Evolutionary conservation across 2,797 vertebrate genomes (phyloP).

Genomic region (Helostoma temminkii): DNA sequence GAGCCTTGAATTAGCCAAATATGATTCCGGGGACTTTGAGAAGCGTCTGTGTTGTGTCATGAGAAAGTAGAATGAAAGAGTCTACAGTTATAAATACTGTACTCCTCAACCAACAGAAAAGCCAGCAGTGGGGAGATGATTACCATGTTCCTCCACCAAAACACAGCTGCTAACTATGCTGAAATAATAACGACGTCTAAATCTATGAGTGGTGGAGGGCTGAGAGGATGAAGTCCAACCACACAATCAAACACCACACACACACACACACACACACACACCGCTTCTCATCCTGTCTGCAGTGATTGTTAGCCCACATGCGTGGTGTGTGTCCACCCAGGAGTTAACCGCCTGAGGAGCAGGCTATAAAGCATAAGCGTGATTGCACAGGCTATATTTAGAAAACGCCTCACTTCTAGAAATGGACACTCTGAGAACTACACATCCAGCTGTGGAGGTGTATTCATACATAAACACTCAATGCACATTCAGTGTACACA

Average conservation of each 20-base stretch:
- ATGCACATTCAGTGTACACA: slow-evolving; percentile 11
- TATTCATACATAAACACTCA: slow-evolving; percentile 42
- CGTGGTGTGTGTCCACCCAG: slow-evolving; percentile 77
- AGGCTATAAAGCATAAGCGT: slow-evolving; percentile 64
- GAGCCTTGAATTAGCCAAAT: slow-evolving; percentile 8
- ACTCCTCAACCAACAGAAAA: slow-evolving; percentile 70
- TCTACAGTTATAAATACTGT: slow-evolving; percentile 73
- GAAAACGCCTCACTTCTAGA: slow-evolving; percentile 68
- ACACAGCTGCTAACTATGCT: slow-evolving; percentile 81
- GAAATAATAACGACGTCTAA: slow-evolving; percentile 83
- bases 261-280: slow-evolving; percentile 43
- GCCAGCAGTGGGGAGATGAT: slow-evolving; percentile 70
- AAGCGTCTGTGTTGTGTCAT: slow-evolving; percentile 55
- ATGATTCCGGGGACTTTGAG: slow-evolving; percentile 35
- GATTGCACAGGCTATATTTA: slow-evolving; percentile 78
- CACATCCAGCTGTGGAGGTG: slow-evolving; percentile 52
- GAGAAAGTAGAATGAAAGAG: slow-evolving; percentile 64
- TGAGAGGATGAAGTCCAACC: slow-evolving; percentile 70
- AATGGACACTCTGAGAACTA: slow-evolving; percentile 29
- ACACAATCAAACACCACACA: slow-evolving; percentile 50
- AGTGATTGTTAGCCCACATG: slow-evolving; percentile 80
- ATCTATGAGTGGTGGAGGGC: slow-evolving; percentile 76
- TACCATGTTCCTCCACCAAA: slow-evolving; percentile 71
- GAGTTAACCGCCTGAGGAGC: slow-evolving; percentile 65
- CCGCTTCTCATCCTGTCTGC: slow-evolving; percentile 55